Conservation (phyloP, 30 jellyfish, hydroid and myxozoan genomes). For the Rhopilema esculentum region DNA sequence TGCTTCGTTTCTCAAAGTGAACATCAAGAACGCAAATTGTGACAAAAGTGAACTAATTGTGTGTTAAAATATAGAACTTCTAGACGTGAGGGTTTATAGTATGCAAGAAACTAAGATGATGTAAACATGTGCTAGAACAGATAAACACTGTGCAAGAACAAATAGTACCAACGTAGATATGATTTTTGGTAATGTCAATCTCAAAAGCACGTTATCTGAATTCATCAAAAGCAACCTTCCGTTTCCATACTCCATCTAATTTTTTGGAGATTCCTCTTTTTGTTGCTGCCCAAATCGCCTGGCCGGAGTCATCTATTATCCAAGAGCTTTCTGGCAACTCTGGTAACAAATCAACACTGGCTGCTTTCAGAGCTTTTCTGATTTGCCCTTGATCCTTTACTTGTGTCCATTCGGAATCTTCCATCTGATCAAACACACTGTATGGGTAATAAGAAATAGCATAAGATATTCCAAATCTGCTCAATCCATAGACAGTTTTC, state of each 20-base stretch:
- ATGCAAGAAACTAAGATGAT: no score
- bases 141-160: no score
- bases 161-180: no score
- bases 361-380: background rate
- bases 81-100: no score
- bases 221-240: background rate
- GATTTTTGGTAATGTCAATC: no score
- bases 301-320: background rate
- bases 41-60: no score
- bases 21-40: no score
- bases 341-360: background rate
- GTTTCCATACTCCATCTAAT: constrained; percentile 3
- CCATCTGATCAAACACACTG: background rate
- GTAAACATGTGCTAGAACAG: no score
- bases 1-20: no score
- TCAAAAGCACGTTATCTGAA: background rate
- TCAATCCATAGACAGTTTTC: background rate
- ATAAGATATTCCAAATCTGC: background rate
- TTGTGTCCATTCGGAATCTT: constrained; percentile 19
- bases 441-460: background rate
- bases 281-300: constrained; percentile 17
- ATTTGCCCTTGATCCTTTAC: background rate
- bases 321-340: background rate
- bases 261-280: background rate
- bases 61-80: no score